phyloP scores from a whole-genome alignment of 1,140 invertebrate genomes.

The Camponotus vicinus region DNA sequence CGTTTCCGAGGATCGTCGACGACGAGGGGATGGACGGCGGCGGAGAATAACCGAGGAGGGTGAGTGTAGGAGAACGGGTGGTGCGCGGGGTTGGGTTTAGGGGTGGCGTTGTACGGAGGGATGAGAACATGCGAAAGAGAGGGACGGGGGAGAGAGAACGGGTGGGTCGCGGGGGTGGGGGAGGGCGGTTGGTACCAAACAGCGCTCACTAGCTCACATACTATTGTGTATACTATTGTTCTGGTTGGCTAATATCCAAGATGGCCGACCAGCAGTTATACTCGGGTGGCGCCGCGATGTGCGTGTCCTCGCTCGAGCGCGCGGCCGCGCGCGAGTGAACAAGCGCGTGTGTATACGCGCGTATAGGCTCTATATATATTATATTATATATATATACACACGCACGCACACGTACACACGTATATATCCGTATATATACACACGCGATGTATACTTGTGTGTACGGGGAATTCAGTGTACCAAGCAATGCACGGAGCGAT shows the following conservation, averaged over 20 bases:
- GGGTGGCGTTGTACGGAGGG: constrained; percentile 55
- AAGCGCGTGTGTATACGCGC: constrained; percentile 26
- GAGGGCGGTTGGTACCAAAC: constrained; percentile 79
- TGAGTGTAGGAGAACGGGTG: constrained; percentile 56
- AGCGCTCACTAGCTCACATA: constrained; percentile 81
- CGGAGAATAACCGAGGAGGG: constrained; percentile 60
- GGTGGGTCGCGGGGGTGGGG: constrained; percentile 56
- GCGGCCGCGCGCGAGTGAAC: constrained; percentile 50
- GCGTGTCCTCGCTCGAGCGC: constrained; percentile 68
- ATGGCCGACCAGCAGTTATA: constrained; percentile 83
- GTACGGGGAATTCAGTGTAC: constrained; percentile 76
- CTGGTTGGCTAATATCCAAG: constrained; percentile 86
- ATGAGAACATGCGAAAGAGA: constrained; percentile 50
- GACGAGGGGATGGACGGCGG: constrained; percentile 44
- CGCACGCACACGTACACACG: constrained; percentile 15
- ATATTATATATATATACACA: too few species aligned
- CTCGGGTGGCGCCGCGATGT: constrained; percentile 69
- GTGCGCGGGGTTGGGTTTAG: constrained; percentile 48
- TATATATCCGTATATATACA: constrained; percentile 57
- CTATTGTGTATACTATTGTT: constrained; percentile 86
- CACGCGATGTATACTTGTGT: constrained; percentile 72
- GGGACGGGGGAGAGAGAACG: constrained; percentile 50
- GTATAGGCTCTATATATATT: constrained; percentile 35
- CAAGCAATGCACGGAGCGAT: constrained; percentile 74
- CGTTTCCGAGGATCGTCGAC: constrained; percentile 56